Evolutionary conservation across 2,888 invertebrate genomes (phyloP).

Genomic region (Lithosia quadra): DNA sequence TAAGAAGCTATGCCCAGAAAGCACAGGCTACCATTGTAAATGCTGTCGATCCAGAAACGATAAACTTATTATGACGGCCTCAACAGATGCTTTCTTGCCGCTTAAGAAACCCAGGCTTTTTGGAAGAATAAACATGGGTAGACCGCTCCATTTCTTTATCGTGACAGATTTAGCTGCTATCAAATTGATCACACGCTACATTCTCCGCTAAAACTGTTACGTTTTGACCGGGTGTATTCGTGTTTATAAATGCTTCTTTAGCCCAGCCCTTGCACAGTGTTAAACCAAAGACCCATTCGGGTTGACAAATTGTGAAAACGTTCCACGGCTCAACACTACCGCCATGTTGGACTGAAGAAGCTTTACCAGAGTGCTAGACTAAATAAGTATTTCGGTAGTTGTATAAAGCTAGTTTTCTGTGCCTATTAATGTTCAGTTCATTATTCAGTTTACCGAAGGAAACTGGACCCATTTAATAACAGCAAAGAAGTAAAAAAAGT

Average conservation of each 20-base stretch:
- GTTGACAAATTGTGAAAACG: too few species aligned
- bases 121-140: background rate
- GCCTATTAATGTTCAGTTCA: background rate
- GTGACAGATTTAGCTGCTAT: background rate
- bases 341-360: too few species aligned
- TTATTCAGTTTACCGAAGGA: conserved; percentile 31
- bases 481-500: conserved; percentile 46
- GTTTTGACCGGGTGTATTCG: background rate
- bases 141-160: background rate
- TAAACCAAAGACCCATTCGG: too few species aligned
- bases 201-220: too few species aligned
- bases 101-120: too few species aligned
- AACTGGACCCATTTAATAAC: conserved; percentile 42
- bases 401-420: background rate
- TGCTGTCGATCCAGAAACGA: background rate
- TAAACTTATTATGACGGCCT: too few species aligned
- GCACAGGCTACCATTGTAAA: background rate
- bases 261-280: too few species aligned
- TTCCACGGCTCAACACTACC: too few species aligned
- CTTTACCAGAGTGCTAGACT: too few species aligned
- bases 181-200: background rate
- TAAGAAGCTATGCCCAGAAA: background rate
- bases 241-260: too few species aligned
- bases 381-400: background rate
- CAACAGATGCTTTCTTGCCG: too few species aligned